Base-by-base conservation (phyloP, 2,113 vertebrate species). In the Passer domesticus region DNA sequence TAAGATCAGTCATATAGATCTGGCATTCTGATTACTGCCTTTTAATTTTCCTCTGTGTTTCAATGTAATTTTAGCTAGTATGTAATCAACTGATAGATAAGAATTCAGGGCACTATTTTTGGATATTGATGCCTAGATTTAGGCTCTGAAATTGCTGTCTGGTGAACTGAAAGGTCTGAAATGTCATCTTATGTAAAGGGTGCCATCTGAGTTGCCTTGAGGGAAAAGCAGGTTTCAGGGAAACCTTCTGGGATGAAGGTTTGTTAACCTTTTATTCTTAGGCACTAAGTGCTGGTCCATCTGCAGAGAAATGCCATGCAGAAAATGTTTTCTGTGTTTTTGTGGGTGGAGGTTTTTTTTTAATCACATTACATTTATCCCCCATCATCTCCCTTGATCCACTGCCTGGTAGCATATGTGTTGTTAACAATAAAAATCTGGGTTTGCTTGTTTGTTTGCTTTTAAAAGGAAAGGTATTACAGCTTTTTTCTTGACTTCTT, bases 401-500 rank as follows among this genome's bases (percentile, higher is more conserved):
- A 31, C 47, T 69, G 30, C 86, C 56, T 77, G 56, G 66, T 79
- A 87, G 62, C 91, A 79, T 94, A 74, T 94, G 81, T 91, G 70
- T 92, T 91, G 70, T 75, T 89, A 91, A 85, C 55, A 79, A 20
- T 68, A 81, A 75, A 93, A 92, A 89, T 89, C 66, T 89, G 88
- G 12, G 8, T 62, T 88, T 85, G 43, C 85, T 90, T 90, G 77
- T 93, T 96, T 94, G 77, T 94, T 96, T 95, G 73, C 89, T 91
- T 91, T 89, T 84, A 76, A 89, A 93, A 87, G 44, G 56, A 77
- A 92, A 90, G 87, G 68, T 88, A 92, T 83, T 86, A 67, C 1
- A 83, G 72, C 63, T 94, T 79, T 78, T 95, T 87, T 68, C 72
- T 30, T 63, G 78, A 83, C 87, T 89, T 83, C 41, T 89, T 94